Evolutionary conservation across 2,113 vertebrate species (phyloP), one percentile per base, ranked within the genome.

Genomic region (Phocoena phocoena): DNA sequence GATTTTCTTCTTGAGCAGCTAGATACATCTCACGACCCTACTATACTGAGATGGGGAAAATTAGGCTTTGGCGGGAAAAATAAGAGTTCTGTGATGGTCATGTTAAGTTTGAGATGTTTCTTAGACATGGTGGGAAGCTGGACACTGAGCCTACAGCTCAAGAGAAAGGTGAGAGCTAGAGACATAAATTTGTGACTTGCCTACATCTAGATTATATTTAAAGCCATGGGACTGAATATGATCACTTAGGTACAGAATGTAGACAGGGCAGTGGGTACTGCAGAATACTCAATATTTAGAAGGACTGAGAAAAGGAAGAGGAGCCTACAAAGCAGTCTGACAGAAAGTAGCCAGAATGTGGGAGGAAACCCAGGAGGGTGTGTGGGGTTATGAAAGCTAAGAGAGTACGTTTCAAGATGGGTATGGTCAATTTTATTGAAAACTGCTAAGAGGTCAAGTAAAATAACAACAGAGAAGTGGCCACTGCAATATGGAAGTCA

Each of bases 381-480:
- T 36, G 23, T 33, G 33, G 20, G 38, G 15, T 68, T 71, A 79
- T 33, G 4, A 41, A 74, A 89, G 44, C 36, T 68, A 87, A 95
- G 20, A 81, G 47, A 93, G 20, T 31, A 80, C 28, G 12, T 62
- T 90, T 90, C 65, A 70, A 90, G 36, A 73, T 47, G n/a, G 10
- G 18, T 50, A 76, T 62, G 8, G 36, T 36, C 8, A 95, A 77
- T 77, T 90, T 87, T 90, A 97, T 2, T 90, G 63, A 83, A 95
- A 95, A 96, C 23, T 83, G 12, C 58, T 76, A 95, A 90, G 55
- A 95, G 55, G 28, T 91, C 38, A 95, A 77, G 21, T 60, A 71
- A 95, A 50, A 65, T 84, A 62, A 88, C 31, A 94, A 89, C 4
- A 58, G 82, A 92, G 83, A 93, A 88, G 28, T 81, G 31, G 83